These are phyloP conservation scores for Eupithecia dodoneata DNA, from an alignment of 2,888 invertebrate genomes.

Conservation along the genomic window DNA sequence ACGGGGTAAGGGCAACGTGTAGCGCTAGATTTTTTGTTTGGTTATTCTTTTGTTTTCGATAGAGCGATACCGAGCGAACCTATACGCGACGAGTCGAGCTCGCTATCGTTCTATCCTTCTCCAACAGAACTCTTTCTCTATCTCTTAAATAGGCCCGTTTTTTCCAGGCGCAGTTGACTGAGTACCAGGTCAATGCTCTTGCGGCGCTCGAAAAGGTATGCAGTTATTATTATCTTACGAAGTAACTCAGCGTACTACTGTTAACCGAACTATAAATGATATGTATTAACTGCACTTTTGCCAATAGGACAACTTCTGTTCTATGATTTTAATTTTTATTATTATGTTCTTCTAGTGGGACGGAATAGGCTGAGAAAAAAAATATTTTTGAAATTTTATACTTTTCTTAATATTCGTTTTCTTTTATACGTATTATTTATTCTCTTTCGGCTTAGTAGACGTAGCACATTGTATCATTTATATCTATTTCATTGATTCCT, in stretches of 20 bases:
- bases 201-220: slow-evolving; percentile 44
- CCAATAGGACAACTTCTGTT: too few species aligned
- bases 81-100: slow-evolving; percentile 15
- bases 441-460: too few species aligned
- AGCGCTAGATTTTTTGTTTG: slow-evolving; percentile 15
- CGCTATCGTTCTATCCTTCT: slow-evolving; percentile 23
- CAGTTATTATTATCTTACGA: neutral
- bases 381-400: too few species aligned
- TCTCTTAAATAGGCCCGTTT: slow-evolving; percentile 24
- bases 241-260: too few species aligned
- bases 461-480: too few species aligned
- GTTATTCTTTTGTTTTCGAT: slow-evolving; percentile 14
- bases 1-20: neutral
- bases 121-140: slow-evolving; percentile 17
- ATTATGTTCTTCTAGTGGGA: too few species aligned
- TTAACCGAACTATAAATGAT: too few species aligned
- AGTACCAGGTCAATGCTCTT: slow-evolving; percentile 57
- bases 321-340: too few species aligned
- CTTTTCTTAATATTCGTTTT: too few species aligned
- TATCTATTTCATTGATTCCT: neutral
- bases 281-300: too few species aligned
- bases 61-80: slow-evolving; percentile 17
- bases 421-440: too few species aligned
- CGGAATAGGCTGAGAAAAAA: too few species aligned
- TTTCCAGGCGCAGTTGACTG: slow-evolving; percentile 67